Base-by-base conservation (phyloP, 1,140 invertebrate species). In the Drosophila yakuba region DNA sequence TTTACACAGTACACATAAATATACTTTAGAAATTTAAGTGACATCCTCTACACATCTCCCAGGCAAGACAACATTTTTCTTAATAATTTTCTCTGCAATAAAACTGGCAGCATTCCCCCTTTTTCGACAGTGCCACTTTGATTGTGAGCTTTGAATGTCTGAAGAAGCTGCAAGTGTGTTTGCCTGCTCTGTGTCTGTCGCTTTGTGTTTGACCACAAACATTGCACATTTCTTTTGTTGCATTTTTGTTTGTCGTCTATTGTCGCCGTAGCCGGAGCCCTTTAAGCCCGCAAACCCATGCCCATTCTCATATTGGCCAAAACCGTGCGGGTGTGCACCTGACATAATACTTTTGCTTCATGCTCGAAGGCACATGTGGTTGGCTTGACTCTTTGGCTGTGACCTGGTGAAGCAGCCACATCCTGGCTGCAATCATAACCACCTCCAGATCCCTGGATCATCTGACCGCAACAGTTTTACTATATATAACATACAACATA, bases 151-250 rank as follows among this genome's bases (percentile, higher is more conserved):
- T 38, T 52, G 60, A 51, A 28, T 66, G 17, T 7, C 10, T 56
- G 35, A 60, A 68, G 23, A 41, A 23, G n/a, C 14, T 11, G 17
- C 41, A 36, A 54, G 54, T 56, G 28, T 61, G 50, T 50, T 52
- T 66, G 48, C 50, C 51, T 38, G 38, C 44, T 17, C 58, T 62
- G 62, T 61, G 51, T 41, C 45, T 64, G 60, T 73, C 72, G 66
- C 63, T 85, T 80, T 85, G 77, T 85, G 60, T 78, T 85, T 85
- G 78, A 85, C 81, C 81, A 64, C 81, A 85, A 85, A 80, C 66
- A 85, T 74, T 85, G 81, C 77, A 85, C 81, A 74, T 78, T 80
- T 73, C 68, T 84, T 81, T 84, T 84, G 69, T 78, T 85, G 82
- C 82, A 82, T 82, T 78, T 82, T 82, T 78, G 64, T 61, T 56